Evolutionary conservation across 2,797 vertebrate genomes (phyloP), one percentile per base, ranked within the genome.

Genomic region (Aldrovandia affinis): DNA sequence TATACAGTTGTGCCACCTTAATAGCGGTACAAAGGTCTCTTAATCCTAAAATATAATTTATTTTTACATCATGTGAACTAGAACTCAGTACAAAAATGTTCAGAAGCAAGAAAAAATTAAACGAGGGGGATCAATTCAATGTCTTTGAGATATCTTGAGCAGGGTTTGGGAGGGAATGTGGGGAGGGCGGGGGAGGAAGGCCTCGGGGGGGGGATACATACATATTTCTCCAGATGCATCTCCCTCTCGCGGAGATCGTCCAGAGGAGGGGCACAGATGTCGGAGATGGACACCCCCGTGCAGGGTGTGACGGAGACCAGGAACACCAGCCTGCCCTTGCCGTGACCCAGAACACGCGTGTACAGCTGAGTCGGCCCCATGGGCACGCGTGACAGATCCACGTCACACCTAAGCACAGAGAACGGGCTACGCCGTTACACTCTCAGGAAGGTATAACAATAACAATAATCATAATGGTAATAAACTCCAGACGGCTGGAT

Each of bases 201-300:
- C 4, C 2, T 3, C 1, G 28, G 15, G 22, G 30, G 12, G 36
- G n/a, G 80, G 22, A 14, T 1, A 94, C 98, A 92, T 92, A 99
- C 98, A n/a, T 97, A 98, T 91, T 93, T 95, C 47, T 97, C 91
- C 84, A 90, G 57, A 25, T 97, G 94, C 86, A 90, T 89, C 0
- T 95, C 90, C 85, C 91, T 93, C 87, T 97, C 97, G 0, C 75
- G 89, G 33, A 94, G 88, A 84, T 97, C 96, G 52, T 94, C 96
- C 87, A 98, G 90, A n/a, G 94, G 93, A 88, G 97, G 96, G 36
- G 94, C 90, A 39, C 95, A 95, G 1, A 97, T 89, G 85, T 99
- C 98, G 18, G 96, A 96, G 89, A 98, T 88, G 0, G 97, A 97
- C 54, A 98, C 97, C 12, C 97, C 97, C 2, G 92, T 87, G 87